Evolutionary conservation across 2,113 vertebrate genomes (phyloP).

Genomic region (Antennarius striatus): DNA sequence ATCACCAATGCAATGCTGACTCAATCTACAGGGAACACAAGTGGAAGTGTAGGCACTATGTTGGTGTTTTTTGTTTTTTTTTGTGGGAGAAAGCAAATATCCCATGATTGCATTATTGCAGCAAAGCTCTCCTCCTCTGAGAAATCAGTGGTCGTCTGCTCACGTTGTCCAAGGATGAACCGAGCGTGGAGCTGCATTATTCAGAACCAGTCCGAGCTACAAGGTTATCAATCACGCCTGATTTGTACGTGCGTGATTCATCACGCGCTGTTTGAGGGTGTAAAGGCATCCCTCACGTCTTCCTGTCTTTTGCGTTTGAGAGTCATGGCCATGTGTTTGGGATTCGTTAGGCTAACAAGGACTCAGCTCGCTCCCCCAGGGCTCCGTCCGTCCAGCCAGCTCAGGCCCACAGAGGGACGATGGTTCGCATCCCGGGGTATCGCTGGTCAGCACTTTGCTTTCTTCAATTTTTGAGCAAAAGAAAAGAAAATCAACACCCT

Average conservation of each 20-base stretch:
- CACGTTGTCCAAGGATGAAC: conserved; percentile 15
- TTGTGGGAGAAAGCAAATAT: conserved; percentile 24
- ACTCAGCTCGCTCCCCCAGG: conserved; percentile 17
- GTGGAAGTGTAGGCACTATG: background rate
- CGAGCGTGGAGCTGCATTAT: conserved; percentile 33
- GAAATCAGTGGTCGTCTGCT: conserved; percentile 39
- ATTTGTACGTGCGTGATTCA: conserved; percentile 5
- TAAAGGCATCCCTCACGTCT: conserved; percentile 23
- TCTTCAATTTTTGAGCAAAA: conserved; percentile 19
- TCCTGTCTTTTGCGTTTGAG: conserved; percentile 35
- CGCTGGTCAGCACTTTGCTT: background rate
- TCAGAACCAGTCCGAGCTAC: conserved; percentile 30
- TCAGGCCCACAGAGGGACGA: conserved; percentile 6
- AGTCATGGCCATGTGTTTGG: conserved; percentile 43
- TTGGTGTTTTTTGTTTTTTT: background rate
- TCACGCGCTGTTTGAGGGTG: conserved; percentile 13
- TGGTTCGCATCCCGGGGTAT: background rate
- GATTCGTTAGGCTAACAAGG: conserved; percentile 59
- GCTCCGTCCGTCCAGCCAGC: conserved; percentile 24
- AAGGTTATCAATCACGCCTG: conserved; percentile 31
- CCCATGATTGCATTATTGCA: conserved; percentile 23
- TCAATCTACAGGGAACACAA: conserved; percentile 14
- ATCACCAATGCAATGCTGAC: conserved; percentile 28
- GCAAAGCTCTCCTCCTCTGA: background rate
- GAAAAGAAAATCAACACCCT: conserved; percentile 1